Base-by-base conservation (phyloP, 2,113 vertebrate genomes). In the Emydocephalus ijimae region DNA sequence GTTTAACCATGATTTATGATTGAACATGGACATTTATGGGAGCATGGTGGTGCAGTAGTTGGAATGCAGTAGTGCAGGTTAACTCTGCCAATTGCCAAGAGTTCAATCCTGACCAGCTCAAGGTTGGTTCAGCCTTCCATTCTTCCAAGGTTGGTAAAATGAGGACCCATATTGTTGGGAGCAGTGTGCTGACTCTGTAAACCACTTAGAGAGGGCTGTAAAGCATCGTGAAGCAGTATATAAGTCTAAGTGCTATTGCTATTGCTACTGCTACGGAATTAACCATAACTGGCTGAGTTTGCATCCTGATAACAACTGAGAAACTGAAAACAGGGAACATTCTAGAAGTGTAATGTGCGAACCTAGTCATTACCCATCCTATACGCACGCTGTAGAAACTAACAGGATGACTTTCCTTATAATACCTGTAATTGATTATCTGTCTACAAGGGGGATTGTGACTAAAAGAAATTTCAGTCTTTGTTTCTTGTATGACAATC, bases 391-490 rank as follows among this genome's bases (percentile, higher is more conserved):
- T 74, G 69, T 7, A 39, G 69, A 81, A 81, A 39, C n/a, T 81
- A 81, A 81, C 1, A 74, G 14, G 6, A 5, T 18, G 48, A 88
- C n/a, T 69, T 1, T 12, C 18, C 57, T 69, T 43, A 57, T n/a
- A 54, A 39, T 21, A 69, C 57, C n/a, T 88, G 20, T 39, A 8
- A 26, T 34, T 64, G 45, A 3, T 61, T 45, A 48, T 20, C 8
- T 9, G 54, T 43, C 23, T 48, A 81, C 10, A 74, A 88, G 10
- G 4, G 26, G 48, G 43, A 21, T 92, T 85, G 89, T 90, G 50
- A 88, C 93, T 93, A 91, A 59, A 91, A 92, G 93, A 94, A 92
- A 69, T 39, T 29, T 89, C 88, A 52, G 86, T 48, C 0, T 3
- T 59, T 4, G 29, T n/a, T n/a, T 91, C 88, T 94, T 0, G 0